Evolutionary conservation across 2,113 vertebrate genomes (phyloP), one percentile per base, ranked within the genome.

Genomic region (Dasyornis broadbenti): DNA sequence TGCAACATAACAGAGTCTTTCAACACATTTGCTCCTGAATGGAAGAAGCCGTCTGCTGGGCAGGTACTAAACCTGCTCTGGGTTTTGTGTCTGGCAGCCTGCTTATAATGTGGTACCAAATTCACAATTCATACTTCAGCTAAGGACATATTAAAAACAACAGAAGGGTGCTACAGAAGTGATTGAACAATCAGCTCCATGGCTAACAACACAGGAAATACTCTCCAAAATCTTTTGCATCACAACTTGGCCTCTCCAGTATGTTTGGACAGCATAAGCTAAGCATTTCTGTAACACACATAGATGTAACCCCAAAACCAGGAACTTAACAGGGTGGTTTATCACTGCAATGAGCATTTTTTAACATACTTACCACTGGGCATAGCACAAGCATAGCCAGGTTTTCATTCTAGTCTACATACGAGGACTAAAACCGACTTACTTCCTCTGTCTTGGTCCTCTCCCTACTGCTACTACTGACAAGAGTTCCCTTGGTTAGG

Each of bases 101-200:
- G 24, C 22, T 90, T 60, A 66, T 3, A 83, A 66, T 24, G 57
- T 3, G 3, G 73, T n/a, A 57, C 40, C 45, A 61, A 87, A 52
- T 80, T 82, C 75, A 61, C 71, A 61, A 61, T 54, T 87, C 75
- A 64, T 78, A 63, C 50, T 91, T 89, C 37, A 49, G 50, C 76
- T 73, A 77, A 86, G 63, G 28, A 66, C 39, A 37, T 33, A 68
- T 33, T 59, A 88, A 90, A 94, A 90, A 37, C 40, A 71, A 0
- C 24, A 88, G 31, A 77, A 73, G 28, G 33, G 40, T 59, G 30
- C 87, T 52, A 37, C 35, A 37, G 31, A 91, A 45, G 45, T 42
- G 37, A 90, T 12, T 61, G 33, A 84, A 87, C 0, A 0, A 44
- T 64, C 27, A 70, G 31, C 39, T 80, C 54, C 0, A 0, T 45